Conservation (phyloP, 1,140 invertebrate genomes). For the Rhizoglyphus robini region DNA sequence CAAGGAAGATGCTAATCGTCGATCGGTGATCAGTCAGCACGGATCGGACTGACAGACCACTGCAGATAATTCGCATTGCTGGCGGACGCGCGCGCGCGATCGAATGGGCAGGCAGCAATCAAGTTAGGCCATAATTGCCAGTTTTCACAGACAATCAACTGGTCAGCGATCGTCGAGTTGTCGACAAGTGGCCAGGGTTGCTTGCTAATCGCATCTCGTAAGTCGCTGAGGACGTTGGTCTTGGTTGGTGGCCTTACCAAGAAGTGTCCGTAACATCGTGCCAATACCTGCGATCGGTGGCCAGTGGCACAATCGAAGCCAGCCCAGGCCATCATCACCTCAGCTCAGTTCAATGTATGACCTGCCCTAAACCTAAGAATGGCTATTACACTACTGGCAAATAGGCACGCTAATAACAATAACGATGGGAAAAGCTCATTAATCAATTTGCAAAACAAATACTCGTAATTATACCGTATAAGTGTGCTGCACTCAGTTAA, state of each 20-base stretch:
- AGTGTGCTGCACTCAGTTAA: not conserved
- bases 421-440: conserved; percentile 14
- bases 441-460: conserved; percentile 15
- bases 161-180: not conserved
- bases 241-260: conserved; percentile 13
- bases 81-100: no score
- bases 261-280: conserved; percentile 6
- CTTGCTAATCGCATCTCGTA: conserved; percentile 1
- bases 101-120: conserved; percentile 9
- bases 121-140: conserved; percentile 13
- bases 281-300: conserved; percentile 8
- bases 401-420: not conserved
- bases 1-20: conserved; percentile 5
- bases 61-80: conserved; percentile 1
- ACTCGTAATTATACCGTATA: conserved; percentile 14
- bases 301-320: not conserved
- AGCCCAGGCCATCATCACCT: conserved; percentile 5
- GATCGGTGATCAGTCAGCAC: conserved; percentile 7
- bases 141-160: conserved; percentile 11
- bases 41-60: not conserved
- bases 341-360: not conserved
- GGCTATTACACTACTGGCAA: conserved; percentile 1
- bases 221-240: not conserved
- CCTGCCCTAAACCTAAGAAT: conserved; percentile 15
- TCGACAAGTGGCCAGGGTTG: conserved; percentile 1